These are phyloP conservation scores for Patagioenas fasciata DNA, from an alignment of 2,113 vertebrate genomes.

Conservation along the genomic window DNA sequence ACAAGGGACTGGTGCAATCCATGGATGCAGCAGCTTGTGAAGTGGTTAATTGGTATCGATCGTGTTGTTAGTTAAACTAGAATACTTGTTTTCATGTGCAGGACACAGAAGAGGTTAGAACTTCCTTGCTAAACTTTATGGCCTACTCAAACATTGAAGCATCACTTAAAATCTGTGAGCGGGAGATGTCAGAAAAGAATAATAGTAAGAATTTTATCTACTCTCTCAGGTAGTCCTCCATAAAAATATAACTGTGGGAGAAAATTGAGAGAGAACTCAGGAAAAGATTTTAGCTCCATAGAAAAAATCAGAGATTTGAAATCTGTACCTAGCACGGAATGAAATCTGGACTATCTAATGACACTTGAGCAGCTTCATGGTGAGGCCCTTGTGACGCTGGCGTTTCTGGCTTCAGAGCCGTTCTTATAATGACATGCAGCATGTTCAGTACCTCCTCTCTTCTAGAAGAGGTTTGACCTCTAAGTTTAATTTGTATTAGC, in stretches of 20 bases:
- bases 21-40: background rate
- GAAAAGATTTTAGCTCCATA: background rate
- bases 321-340: background rate
- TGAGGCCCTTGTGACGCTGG: background rate
- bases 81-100: background rate
- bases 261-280: background rate
- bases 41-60: background rate
- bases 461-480: background rate
- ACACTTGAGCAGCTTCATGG: background rate
- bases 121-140: background rate
- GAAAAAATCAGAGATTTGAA: background rate
- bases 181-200: background rate
- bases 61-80: background rate
- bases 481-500: constrained; percentile 7
- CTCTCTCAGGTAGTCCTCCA: background rate
- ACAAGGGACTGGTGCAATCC: background rate
- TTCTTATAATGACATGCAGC: background rate
- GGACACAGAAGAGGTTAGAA: constrained; percentile 18
- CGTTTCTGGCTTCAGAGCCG: background rate
- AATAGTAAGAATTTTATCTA: background rate
- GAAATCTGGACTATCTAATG: background rate
- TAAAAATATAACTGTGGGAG: background rate
- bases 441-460: background rate
- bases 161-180: background rate
- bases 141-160: background rate